Evolutionary conservation across 2,797 vertebrate species (phyloP).

Genomic region (Silurus aristotelis): DNA sequence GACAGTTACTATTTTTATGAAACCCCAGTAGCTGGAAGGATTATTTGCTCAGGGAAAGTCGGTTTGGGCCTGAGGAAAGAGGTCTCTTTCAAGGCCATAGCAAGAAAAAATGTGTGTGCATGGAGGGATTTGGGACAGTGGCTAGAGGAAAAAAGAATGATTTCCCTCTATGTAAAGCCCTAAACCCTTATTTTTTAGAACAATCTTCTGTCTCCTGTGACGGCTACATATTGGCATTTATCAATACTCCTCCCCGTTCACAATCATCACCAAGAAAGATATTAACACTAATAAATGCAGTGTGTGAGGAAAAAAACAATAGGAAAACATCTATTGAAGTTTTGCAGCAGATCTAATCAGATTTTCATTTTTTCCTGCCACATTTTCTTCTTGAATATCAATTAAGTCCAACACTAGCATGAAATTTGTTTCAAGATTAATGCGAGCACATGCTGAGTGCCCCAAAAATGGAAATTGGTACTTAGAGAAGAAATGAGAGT

Average conservation of each 20-base stretch:
- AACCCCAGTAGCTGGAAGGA: slow-evolving; percentile 64
- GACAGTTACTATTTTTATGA: slow-evolving; percentile 64
- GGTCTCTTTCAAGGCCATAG: slow-evolving; percentile 59
- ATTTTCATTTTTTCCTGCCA: slow-evolving; percentile 48
- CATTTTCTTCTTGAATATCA: slow-evolving; percentile 67
- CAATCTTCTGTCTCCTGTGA: neutral
- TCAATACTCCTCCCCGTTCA: neutral
- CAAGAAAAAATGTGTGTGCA: slow-evolving; percentile 62
- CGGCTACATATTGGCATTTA: neutral
- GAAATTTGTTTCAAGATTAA: slow-evolving; percentile 80
- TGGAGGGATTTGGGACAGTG: slow-evolving; percentile 70
- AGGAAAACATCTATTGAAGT: slow-evolving; percentile 54
- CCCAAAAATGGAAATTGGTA: slow-evolving; percentile 76
- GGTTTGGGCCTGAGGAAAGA: slow-evolving; percentile 68
- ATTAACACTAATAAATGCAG: slow-evolving; percentile 46
- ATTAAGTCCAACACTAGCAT: slow-evolving; percentile 75
- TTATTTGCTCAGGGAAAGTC: slow-evolving; percentile 65
- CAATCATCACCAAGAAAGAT: slow-evolving; percentile 7
- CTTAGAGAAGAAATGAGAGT: slow-evolving; percentile 77
- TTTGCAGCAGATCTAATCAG: slow-evolving; percentile 46
- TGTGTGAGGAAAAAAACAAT: slow-evolving; percentile 36
- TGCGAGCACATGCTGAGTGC: slow-evolving; percentile 73
- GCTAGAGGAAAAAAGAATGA: slow-evolving; percentile 42
- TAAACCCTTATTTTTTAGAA: slow-evolving; percentile 42
- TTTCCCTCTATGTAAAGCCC: slow-evolving; percentile 60